These are phyloP conservation scores for Drosophila prostipennis DNA, from an alignment of 2,888 invertebrate genomes.

Conservation along the genomic window DNA sequence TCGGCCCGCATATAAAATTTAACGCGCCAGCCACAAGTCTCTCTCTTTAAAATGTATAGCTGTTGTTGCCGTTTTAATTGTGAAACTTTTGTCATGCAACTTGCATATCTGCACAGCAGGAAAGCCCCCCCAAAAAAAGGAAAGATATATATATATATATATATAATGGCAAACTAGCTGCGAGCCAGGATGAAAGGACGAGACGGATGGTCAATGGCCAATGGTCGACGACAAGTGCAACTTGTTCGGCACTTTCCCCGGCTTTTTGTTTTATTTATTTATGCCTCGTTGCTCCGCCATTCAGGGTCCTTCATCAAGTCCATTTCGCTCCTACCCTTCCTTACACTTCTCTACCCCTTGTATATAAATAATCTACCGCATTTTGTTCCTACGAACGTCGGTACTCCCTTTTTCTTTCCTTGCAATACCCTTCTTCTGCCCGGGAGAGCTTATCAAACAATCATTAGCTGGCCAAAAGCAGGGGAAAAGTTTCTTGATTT, in stretches of 20 bases:
- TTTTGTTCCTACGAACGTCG: constrained; percentile 4
- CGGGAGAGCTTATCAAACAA: constrained; percentile 68
- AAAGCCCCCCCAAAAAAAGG: constrained; percentile 4
- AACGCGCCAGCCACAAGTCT: constrained; percentile 40
- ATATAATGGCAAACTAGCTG: constrained; percentile 11
- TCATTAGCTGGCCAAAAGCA: constrained; percentile 64
- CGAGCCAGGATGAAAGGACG: constrained; percentile 12
- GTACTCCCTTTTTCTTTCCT: constrained; percentile 8
- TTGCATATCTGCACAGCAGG: constrained; percentile 51
- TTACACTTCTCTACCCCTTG: constrained; percentile 2
- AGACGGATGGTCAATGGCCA: constrained; percentile 35
- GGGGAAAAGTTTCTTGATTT: constrained; percentile 45
- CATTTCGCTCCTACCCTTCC: background rate
- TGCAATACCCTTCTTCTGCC: constrained; percentile 2
- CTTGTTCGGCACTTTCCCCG: constrained; percentile 41
- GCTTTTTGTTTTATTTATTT: constrained; percentile 45
- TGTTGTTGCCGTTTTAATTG: constrained; percentile 64
- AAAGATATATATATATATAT: constrained; percentile 10
- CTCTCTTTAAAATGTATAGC: constrained; percentile 45
- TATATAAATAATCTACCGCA: constrained; percentile 40
- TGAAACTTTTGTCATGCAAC: constrained; percentile 64
- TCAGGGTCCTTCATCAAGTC: constrained; percentile 21
- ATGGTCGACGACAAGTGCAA: constrained; percentile 43
- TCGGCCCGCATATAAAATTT: constrained; percentile 45
- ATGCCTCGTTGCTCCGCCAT: constrained; percentile 25